Base-by-base conservation (phyloP, 2,888 invertebrate species). In the Oasisia sp. region DNA sequence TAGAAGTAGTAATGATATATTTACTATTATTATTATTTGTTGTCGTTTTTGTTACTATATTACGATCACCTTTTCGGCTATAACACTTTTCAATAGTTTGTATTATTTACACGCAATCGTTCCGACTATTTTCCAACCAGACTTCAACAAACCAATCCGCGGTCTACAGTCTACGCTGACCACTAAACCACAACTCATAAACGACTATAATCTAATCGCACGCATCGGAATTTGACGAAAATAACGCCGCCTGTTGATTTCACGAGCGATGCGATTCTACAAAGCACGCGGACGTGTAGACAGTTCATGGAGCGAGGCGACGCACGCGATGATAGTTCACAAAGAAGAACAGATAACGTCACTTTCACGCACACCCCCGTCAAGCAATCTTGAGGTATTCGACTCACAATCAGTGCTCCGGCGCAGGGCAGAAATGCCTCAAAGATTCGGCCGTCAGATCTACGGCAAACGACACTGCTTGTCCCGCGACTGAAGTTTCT, bases 231-330 rank as follows among this genome's bases (percentile, higher is more conserved):
- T 74, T 74, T n/a, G 27, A 74, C 74, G 74, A 74, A 74, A 74
- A 74, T 74, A 74, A 74, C 74, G 19, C 27, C n/a, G 19, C 74
- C 74, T 74, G n/a, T 74, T 74, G 74, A 74, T 0, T 19, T 74
- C 74, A n/a, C 74, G 27, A 74, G 7, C n/a, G 74, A 27, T 74
- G 74, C 74, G 19, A n/a, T 74, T n/a, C 50, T 50, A 50, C 50
- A 50, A 50, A 50, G 50, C 50, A 50, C 74, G n/a, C 74, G 74
- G 74, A 74, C 74, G 74, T 74, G 74, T 74, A 74, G 74, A n/a
- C 74, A 74, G 14, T 27, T 27, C 74, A 74, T n/a, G 27, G 27
- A 74, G 74, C 74, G 74, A 19, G 74, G 74, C 74, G 74, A 74
- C 27, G 74, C 19, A 74, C 74, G 74, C 74, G 74, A n/a, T 27